These are phyloP conservation scores for Diceros bicornis DNA, from an alignment of 2,797 vertebrate species.

Conservation along the genomic window DNA sequence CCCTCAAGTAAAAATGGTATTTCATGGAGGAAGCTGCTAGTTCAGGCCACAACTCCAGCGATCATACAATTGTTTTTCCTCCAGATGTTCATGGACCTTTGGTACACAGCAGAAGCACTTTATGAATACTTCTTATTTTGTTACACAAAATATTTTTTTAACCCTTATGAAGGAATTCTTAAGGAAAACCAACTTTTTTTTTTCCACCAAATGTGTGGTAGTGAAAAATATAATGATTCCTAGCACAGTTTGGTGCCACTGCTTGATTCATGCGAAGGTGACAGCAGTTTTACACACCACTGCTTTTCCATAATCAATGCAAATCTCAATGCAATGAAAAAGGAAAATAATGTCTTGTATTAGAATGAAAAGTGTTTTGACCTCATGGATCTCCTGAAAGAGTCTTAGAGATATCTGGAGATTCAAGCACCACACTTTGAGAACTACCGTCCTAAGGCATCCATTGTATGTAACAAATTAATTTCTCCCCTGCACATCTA, in stretches of 20 bases:
- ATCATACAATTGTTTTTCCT: background rate
- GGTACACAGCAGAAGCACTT: background rate
- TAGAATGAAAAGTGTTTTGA: background rate
- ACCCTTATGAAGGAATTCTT: constrained; percentile 32
- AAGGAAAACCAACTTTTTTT: background rate
- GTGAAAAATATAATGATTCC: background rate
- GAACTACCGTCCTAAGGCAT: background rate
- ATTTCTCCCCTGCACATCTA: background rate
- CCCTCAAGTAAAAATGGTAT: background rate
- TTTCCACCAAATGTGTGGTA: background rate
- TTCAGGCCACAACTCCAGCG: background rate
- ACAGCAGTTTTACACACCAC: background rate
- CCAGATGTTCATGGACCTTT: background rate
- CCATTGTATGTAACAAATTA: background rate
- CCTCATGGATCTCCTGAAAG: background rate
- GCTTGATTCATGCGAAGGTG: background rate
- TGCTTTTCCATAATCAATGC: background rate
- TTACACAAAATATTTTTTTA: background rate
- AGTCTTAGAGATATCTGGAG: background rate
- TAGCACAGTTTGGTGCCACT: background rate
- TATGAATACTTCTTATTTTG: background rate
- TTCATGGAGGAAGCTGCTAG: background rate
- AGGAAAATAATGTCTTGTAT: background rate
- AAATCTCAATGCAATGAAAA: background rate
- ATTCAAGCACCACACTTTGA: background rate